Evolutionary conservation across 2,113 vertebrate species (phyloP).

Genomic region (Mobula birostris): DNA sequence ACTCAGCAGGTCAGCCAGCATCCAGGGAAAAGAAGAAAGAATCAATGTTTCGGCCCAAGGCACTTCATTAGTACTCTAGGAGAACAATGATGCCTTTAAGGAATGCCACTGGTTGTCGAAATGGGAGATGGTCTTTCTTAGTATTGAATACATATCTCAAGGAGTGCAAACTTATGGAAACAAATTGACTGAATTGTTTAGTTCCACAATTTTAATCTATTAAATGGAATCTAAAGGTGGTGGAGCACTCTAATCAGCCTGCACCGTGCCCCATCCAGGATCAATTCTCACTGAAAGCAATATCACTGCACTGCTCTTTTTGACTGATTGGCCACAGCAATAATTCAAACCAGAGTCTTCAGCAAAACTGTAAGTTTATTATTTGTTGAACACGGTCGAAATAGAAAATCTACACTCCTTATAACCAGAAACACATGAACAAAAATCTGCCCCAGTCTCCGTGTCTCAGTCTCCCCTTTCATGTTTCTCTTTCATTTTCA

Average conservation of each 20-base stretch:
- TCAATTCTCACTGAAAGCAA: not conserved
- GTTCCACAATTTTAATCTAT: not conserved
- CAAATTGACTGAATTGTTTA: too few relatives aligned
- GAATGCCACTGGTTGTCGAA: too few relatives aligned
- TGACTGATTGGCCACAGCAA: not conserved
- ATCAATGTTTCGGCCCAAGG: too few relatives aligned
- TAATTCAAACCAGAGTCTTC: slow-evolving; percentile 20
- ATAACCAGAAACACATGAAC: slow-evolving; percentile 12
- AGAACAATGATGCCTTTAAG: too few relatives aligned
- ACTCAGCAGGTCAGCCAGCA: too few relatives aligned
- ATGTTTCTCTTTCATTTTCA: slow-evolving; percentile 28
- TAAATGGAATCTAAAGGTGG: not conserved
- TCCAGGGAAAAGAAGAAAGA: too few relatives aligned
- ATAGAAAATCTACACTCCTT: not conserved
- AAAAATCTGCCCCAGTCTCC: slow-evolving; percentile 8
- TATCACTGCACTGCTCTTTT: not conserved
- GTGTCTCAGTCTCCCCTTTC: slow-evolving; percentile 14
- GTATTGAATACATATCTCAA: too few relatives aligned
- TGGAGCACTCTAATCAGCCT: not conserved
- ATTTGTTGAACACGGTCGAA: slow-evolving; percentile 11
- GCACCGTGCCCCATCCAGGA: not conserved
- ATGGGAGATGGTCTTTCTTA: too few relatives aligned
- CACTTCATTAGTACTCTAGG: too few relatives aligned
- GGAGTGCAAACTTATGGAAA: too few relatives aligned
- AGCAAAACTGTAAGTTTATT: slow-evolving; percentile 15